phyloP scores from a whole-genome alignment of 2,113 vertebrate genomes.

The Hypanus sabinus region DNA sequence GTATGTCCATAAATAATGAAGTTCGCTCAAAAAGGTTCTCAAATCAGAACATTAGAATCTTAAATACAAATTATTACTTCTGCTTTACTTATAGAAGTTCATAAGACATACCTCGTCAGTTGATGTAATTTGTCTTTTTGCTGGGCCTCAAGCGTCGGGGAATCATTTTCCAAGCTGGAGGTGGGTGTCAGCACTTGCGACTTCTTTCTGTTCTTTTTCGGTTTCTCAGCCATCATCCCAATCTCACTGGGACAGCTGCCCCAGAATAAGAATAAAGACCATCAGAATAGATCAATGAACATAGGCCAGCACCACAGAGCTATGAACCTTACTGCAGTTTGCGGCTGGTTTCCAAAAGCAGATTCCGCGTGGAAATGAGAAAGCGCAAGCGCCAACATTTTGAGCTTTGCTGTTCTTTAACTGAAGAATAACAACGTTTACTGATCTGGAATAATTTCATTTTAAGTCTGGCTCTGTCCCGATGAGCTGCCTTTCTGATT shows the following conservation, averaged over 20 bases:
- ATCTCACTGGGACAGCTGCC: neutral
- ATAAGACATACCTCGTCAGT: conserved; percentile 41
- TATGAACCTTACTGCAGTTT: neutral
- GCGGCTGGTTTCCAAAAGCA: neutral
- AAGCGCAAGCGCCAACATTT: neutral
- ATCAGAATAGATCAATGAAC: neutral
- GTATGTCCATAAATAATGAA: neutral
- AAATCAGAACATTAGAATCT: neutral
- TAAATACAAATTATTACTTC: neutral
- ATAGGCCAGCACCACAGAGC: neutral
- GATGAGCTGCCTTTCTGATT: neutral
- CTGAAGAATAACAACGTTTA: too few species aligned
- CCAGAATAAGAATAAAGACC: neutral
- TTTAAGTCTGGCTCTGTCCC: neutral
- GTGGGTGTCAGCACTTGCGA: conserved; percentile 52
- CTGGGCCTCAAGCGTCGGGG: conserved; percentile 48
- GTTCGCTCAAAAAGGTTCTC: neutral
- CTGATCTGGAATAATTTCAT: neutral
- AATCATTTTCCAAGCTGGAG: conserved; percentile 62
- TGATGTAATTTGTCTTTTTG: conserved; percentile 43
- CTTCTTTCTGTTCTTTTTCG: conserved; percentile 48
- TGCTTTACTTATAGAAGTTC: neutral
- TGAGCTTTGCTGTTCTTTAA: neutral
- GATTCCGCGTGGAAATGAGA: too few species aligned
- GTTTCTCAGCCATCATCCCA: conserved; percentile 46